Evolutionary conservation across 2,113 vertebrate species (phyloP).

Genomic region (Saguinus midas): DNA sequence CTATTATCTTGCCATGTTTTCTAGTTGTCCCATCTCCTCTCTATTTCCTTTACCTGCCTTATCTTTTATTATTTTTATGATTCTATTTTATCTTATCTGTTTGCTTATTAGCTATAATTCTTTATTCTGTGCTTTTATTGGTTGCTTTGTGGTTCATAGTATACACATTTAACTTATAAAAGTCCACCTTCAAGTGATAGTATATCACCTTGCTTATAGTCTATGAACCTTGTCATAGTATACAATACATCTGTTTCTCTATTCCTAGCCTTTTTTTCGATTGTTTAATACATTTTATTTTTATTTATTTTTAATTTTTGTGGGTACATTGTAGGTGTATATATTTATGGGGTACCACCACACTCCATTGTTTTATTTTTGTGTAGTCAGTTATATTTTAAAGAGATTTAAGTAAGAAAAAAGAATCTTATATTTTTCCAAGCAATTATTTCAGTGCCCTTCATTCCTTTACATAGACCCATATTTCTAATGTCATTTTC

Average conservation of each 20-base stretch:
- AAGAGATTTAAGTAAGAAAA: not conserved
- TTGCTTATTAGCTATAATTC: not conserved
- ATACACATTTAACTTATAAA: not conserved
- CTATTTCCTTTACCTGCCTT: not conserved
- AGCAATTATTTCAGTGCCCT: not conserved
- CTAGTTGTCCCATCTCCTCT: not conserved
- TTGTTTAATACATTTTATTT: not conserved
- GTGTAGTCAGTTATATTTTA: not conserved
- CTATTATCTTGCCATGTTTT: not conserved
- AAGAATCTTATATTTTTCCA: not conserved
- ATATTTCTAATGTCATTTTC: constrained; percentile 2
- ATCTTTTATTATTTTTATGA: constrained; percentile 17
- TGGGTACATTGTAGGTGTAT: no score
- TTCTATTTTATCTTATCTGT: not conserved
- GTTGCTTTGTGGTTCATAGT: not conserved
- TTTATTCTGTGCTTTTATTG: constrained; percentile 24
- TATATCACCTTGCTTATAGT: not conserved
- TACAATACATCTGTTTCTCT: not conserved
- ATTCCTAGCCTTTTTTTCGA: not conserved
- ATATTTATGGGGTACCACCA: not conserved
- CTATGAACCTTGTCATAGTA: not conserved
- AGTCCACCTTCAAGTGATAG: not conserved
- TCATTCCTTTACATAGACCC: not conserved
- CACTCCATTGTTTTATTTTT: not conserved
- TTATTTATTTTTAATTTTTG: not conserved